phyloP scores from a whole-genome alignment of 2,888 invertebrate species.

The Acanthoscelides obtectus region DNA sequence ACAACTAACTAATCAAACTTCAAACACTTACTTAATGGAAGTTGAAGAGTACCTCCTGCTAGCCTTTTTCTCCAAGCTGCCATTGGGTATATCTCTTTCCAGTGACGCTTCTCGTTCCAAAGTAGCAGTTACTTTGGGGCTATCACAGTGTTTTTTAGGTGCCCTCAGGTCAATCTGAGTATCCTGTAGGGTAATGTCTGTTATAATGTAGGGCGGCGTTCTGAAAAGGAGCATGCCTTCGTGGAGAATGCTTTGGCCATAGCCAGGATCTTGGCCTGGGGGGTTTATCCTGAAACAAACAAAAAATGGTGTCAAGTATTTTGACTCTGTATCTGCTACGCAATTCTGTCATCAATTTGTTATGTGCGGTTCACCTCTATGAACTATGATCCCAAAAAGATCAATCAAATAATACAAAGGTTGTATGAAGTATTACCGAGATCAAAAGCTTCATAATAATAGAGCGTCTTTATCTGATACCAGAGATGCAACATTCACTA shows the following conservation, averaged over 20 bases:
- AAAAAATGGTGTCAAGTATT: too few species aligned
- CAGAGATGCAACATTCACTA: too few species aligned
- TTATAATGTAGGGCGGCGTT: slow-evolving; percentile 79
- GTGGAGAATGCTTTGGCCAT: slow-evolving; percentile 90
- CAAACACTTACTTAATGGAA: slow-evolving; percentile 48
- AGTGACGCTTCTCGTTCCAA: slow-evolving; percentile 30
- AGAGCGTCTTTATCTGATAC: too few species aligned
- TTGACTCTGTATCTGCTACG: too few species aligned
- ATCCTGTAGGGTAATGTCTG: slow-evolving; percentile 73
- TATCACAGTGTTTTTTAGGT: slow-evolving; percentile 24
- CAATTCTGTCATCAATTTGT: too few species aligned
- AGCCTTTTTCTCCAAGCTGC: slow-evolving; percentile 38
- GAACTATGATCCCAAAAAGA: too few species aligned
- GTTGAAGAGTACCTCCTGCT: slow-evolving; percentile 61
- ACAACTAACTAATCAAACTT: background rate
- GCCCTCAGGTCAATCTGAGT: slow-evolving; percentile 35
- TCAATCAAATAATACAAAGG: too few species aligned
- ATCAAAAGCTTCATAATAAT: too few species aligned
- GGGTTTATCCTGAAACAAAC: slow-evolving; percentile 60
- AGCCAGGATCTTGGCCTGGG: slow-evolving; percentile 78
- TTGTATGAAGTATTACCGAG: too few species aligned
- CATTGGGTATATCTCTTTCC: slow-evolving; percentile 31
- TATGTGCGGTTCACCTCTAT: too few species aligned
- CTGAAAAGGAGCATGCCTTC: slow-evolving; percentile 83
- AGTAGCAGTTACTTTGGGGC: slow-evolving; percentile 26